Conservation (phyloP, 2,113 vertebrate species). For the Cavia aperea region DNA sequence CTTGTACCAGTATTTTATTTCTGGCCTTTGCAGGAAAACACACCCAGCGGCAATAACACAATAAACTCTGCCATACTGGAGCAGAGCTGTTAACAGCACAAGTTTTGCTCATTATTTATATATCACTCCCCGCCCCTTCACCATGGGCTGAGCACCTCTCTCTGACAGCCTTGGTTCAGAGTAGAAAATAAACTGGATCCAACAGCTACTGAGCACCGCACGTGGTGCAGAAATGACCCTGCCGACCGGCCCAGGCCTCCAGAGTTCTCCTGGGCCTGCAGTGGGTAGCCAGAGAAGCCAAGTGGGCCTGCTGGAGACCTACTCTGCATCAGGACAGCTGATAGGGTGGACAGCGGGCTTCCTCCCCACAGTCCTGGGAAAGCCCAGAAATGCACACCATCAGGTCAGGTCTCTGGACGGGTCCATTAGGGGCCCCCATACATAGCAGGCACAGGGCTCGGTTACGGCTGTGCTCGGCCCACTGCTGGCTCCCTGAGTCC, state of each 20-base stretch:
- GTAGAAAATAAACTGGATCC: conserved; percentile 52
- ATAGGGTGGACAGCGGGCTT: neutral
- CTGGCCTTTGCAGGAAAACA: conserved; percentile 62
- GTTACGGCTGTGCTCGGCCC: neutral
- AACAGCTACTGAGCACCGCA: neutral
- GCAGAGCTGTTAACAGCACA: conserved; percentile 39
- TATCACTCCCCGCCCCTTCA: conserved; percentile 38
- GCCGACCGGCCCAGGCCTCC: neutral
- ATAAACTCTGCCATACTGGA: conserved; percentile 47
- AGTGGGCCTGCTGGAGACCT: neutral
- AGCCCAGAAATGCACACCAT: neutral
- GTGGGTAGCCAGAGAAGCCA: neutral
- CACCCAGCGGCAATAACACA: conserved; percentile 57
- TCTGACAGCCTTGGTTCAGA: conserved; percentile 25
- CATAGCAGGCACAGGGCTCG: neutral
- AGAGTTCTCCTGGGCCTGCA: neutral
- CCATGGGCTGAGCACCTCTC: conserved; percentile 50
- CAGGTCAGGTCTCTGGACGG: neutral
- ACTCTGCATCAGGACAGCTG: neutral
- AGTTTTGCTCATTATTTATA: conserved; percentile 53
- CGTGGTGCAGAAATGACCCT: neutral
- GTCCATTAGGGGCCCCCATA: too few relatives aligned
- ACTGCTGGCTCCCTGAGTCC: neutral
- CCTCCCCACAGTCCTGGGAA: neutral
- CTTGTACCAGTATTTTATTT: conserved; percentile 50